Base-by-base conservation (phyloP, 2,888 invertebrate species). In the Nebria brevicollis region DNA sequence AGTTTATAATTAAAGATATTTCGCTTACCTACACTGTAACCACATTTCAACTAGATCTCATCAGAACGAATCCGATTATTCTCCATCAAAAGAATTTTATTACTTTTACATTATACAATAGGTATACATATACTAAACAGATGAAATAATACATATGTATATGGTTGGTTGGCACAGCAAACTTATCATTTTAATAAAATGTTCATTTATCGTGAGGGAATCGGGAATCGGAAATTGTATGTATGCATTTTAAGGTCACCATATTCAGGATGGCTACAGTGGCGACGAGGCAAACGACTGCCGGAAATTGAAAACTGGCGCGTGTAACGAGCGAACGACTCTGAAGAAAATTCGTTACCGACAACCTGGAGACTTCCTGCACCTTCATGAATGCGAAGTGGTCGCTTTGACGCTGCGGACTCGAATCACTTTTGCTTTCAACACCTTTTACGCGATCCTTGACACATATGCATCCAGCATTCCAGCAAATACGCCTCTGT, bases 291-390 rank as follows among this genome's bases (percentile, higher is more conserved):
- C 5, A 20, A 15, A 15, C 77, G 25, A 73, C 43, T 54, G 42
- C 66, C 79, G 79, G 79, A 79, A 79, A 79, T 79, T 79, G 79
- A 79, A 79, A 79, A 79, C 79, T 79, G 75, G 79, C 79, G 74
- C 79, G 79, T 79, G 79, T 79, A 79, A 79, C 79, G 79, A 79
- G 79, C 79, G 79, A 54, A 72, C 77, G 74, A 13, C 54, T 15
- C 5, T 54, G 64, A 78, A 78, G 78, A 78, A 78, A 78, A 78
- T 78, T 78, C 78, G 78, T 78, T 79, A 79, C 74, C 79, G 43
- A 79, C 79, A 79, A 75, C 75, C 74, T 74, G 79, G 68, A 68
- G 74, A 79, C 79, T 79, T 79, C 79, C 79, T 66, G 26, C 66
- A 68, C 75, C 43, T 74, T 79, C 79, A 79, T 79, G 79, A 79